Percentiles rank a stretch among this genome's conserved stretches.
Evolutionary conservation across 2,888 invertebrate species (phyloP).

Genomic region (Thecophora atra): DNA sequence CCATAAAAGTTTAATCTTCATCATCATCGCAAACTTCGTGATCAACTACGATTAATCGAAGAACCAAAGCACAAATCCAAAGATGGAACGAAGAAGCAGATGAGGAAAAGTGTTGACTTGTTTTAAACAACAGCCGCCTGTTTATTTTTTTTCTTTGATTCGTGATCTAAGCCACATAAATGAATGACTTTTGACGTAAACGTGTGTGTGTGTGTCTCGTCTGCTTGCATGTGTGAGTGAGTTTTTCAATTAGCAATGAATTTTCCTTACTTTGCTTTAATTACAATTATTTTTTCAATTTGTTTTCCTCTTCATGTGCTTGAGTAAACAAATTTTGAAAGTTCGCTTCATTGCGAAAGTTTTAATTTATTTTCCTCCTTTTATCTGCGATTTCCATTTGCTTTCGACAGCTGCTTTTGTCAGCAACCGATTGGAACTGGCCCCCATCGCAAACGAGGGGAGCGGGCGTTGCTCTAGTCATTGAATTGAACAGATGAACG

Average conservation of each 20-base stretch:
- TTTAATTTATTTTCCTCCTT: conserved; percentile 11
- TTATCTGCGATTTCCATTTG: conserved; percentile 2
- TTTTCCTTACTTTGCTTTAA: not conserved
- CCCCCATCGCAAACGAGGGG: not conserved
- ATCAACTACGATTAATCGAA: not conserved
- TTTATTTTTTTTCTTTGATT: not conserved
- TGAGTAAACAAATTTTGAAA: not conserved
- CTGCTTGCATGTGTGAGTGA: not conserved
- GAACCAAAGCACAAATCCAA: no score
- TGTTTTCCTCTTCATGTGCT: not conserved
- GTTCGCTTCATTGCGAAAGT: conserved; percentile 16
- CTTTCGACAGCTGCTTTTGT: not conserved
- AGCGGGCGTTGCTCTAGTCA: not conserved
- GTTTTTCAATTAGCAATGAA: conserved; percentile 21
- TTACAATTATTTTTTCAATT: not conserved
- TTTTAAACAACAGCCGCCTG: not conserved
- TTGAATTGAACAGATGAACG: not conserved
- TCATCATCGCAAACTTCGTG: not conserved
- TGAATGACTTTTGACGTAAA: no score
- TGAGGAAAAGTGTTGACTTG: not conserved
- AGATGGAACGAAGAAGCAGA: not conserved
- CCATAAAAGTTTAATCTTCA: conserved; percentile 1
- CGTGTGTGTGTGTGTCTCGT: no score
- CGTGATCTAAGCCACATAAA: not conserved
- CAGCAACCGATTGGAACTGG: not conserved